Percentiles rank a stretch among this genome's conserved stretches.
Evolutionary conservation across 1,140 invertebrate species (phyloP).

Genomic region (Ooceraea biroi): DNA sequence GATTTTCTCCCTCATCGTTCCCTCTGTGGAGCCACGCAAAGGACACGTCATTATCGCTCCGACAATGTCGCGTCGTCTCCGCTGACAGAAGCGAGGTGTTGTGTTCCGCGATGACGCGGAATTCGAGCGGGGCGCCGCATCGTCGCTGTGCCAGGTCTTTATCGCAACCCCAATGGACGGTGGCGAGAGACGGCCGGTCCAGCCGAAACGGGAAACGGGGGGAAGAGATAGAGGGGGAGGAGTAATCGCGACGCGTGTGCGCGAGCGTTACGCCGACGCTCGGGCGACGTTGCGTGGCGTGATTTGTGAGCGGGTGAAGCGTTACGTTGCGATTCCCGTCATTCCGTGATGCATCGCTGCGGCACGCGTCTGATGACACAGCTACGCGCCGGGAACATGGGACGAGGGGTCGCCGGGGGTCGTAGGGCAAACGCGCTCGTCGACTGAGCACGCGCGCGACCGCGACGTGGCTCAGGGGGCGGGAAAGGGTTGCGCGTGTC

Average conservation of each 20-base stretch:
- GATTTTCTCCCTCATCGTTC: too few species aligned
- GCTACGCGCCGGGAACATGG: conserved; percentile 46
- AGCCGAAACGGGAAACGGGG: conserved; percentile 36
- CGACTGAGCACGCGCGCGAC: conserved; percentile 3
- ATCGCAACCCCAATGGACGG: conserved; percentile 22
- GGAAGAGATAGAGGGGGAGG: conserved; percentile 20
- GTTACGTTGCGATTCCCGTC: conserved; percentile 77
- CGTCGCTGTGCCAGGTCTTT: conserved; percentile 43
- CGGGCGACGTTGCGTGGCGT: conserved; percentile 66
- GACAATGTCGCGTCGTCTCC: conserved; percentile 5
- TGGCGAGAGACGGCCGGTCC: not conserved
- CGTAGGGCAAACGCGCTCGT: conserved; percentile 25
- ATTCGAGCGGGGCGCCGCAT: conserved; percentile 38
- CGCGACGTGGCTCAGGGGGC: not conserved
- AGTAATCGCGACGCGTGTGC: conserved; percentile 59
- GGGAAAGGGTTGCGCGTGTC: not conserved
- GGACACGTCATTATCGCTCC: not conserved
- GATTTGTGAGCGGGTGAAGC: conserved; percentile 79
- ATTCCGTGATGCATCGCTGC: conserved; percentile 82
- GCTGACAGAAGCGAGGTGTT: conserved; percentile 14
- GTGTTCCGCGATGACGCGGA: conserved; percentile 45
- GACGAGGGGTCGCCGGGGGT: not conserved
- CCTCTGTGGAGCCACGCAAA: not conserved
- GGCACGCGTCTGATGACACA: conserved; percentile 81
- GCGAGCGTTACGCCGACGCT: conserved; percentile 62